These are phyloP conservation scores for Bambusicola thoracicus DNA, from an alignment of 2,113 vertebrate species.

Conservation along the genomic window DNA sequence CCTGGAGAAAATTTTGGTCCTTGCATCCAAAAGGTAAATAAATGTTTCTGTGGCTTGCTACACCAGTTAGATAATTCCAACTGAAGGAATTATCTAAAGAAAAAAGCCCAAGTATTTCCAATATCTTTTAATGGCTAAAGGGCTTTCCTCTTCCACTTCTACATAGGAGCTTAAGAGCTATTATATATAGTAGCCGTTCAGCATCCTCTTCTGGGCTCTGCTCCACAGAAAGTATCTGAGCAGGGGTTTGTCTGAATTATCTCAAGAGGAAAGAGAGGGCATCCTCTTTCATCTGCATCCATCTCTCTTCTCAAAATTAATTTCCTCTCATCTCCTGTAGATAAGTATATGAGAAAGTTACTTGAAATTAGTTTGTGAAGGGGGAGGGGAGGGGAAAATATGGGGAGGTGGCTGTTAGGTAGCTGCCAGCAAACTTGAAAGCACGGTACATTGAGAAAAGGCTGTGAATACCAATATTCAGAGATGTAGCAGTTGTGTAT, in stretches of 20 bases:
- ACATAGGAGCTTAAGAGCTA: neutral
- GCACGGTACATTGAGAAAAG: neutral
- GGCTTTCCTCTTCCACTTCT: neutral
- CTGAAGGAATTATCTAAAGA: neutral
- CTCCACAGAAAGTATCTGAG: slow-evolving; percentile 54
- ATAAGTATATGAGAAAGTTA: slow-evolving; percentile 1
- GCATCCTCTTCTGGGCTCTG: slow-evolving; percentile 63
- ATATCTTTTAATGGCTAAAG: neutral
- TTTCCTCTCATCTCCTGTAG: slow-evolving; percentile 50
- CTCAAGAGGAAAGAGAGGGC: slow-evolving; percentile 61
- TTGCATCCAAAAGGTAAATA: neutral
- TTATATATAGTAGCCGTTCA: neutral
- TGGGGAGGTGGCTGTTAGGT: neutral
- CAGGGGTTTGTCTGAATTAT: slow-evolving; percentile 58
- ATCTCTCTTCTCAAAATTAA: slow-evolving; percentile 49
- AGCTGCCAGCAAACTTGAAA: neutral
- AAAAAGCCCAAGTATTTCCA: neutral
- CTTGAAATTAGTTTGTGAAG: neutral
- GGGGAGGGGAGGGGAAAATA: neutral
- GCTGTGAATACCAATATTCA: neutral
- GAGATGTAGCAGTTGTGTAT: accelerated
- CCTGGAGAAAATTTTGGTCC: slow-evolving; percentile 8
- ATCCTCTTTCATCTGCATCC: slow-evolving; percentile 50
- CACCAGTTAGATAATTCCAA: neutral
- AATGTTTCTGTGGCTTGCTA: neutral